Evolutionary conservation across 2,113 vertebrate genomes (phyloP).

Genomic region (Cairina moschata): DNA sequence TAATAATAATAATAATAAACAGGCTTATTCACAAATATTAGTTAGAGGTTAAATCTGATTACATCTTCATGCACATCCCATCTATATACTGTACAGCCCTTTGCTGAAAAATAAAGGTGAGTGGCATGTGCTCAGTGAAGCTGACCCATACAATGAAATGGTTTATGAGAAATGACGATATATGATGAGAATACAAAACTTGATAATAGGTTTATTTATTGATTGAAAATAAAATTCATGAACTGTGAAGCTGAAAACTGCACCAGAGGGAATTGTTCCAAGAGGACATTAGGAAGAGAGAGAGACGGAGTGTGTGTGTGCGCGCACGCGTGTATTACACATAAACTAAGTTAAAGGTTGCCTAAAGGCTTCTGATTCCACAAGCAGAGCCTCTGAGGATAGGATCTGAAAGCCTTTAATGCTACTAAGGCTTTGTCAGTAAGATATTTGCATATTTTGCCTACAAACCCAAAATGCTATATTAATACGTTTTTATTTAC

Average conservation of each 20-base stretch:
- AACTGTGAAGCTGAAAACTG: slow-evolving; percentile 75
- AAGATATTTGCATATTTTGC: slow-evolving; percentile 58
- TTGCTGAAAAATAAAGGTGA: slow-evolving; percentile 59
- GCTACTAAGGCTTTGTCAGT: slow-evolving; percentile 43
- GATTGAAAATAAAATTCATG: slow-evolving; percentile 80
- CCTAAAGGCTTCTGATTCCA: slow-evolving; percentile 58
- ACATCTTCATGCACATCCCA: background rate
- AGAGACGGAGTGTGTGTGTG: too few species aligned
- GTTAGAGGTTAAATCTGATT: slow-evolving; percentile 15
- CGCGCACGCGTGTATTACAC: background rate
- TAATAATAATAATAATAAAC: background rate
- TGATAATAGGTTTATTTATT: slow-evolving; percentile 79
- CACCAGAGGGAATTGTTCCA: slow-evolving; percentile 57
- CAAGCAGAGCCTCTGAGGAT: slow-evolving; percentile 34
- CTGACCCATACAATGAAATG: slow-evolving; percentile 27
- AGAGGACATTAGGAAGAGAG: slow-evolving; percentile 15
- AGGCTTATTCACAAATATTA: slow-evolving; percentile 17
- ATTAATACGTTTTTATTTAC: slow-evolving; percentile 72
- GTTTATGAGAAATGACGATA: slow-evolving; percentile 68
- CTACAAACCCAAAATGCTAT: slow-evolving; percentile 40
- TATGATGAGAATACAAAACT: slow-evolving; percentile 75
- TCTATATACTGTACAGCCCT: background rate
- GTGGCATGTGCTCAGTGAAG: slow-evolving; percentile 22
- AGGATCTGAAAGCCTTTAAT: slow-evolving; percentile 56
- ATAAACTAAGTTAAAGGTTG: slow-evolving; percentile 52